Evolutionary conservation across 2,888 invertebrate species (phyloP), one percentile per base, ranked within the genome.

Genomic region (Notodonta dromedarius): DNA sequence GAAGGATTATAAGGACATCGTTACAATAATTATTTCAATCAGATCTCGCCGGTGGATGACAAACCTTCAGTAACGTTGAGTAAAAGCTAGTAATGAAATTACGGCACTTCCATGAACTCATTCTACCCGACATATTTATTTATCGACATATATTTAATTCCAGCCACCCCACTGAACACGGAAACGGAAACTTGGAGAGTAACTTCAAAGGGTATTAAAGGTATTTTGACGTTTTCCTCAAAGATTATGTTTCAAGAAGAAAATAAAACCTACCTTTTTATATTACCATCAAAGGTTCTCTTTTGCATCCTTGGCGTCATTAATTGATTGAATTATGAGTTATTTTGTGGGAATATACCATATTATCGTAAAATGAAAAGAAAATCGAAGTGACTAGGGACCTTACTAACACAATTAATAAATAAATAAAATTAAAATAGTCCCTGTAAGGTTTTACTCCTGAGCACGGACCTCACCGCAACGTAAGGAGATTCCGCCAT

Each of bases 191-290:
- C 16, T 50, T 16, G 16, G 16, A 50, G 5, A n/a, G 48, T 48
- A n/a, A 50, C 50, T 50, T 50, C 16, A 50, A 50, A 50, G 50
- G 50, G 50, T 16, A 50, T 16, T 50, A 16, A 50, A 8, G 50
- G 11, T 16, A 50, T 50, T 50, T 40, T 42, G 55, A 42, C 39
- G 39, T 40, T 40, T 14, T 40, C 39, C n/a, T 40, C n/a, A 42
- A 35, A 40, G 55, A 55, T 55, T 55, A 14, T n/a, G 55, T 55
- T 55, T 14, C 55, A 55, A 4, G 46, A 5, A 8, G 11, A 9
- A 16, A 16, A 50, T 16, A 50, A 46, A 9, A 13, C 46, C 5
- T 46, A 12, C 9, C n/a, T 5, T 46, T 46, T 46, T 46, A 46
- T 46, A 46, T 46, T n/a, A 5, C 5, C 46, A 13, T n/a, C 46